Percentiles rank a stretch among this genome's conserved stretches.
Evolutionary conservation across 1,140 invertebrate species (phyloP).

Genomic region (Zaprionus vittiger): DNA sequence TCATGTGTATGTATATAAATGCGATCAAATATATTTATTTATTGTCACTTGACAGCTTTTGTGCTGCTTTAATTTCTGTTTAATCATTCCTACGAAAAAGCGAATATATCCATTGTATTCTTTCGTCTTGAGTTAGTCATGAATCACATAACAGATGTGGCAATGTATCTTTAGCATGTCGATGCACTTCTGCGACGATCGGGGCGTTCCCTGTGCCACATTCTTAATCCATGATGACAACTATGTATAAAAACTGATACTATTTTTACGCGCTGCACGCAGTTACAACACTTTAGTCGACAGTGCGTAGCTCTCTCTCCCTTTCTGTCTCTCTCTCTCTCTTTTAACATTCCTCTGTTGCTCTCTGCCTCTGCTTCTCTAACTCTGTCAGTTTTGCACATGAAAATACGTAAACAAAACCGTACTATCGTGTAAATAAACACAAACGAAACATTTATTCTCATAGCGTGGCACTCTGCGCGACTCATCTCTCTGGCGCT

Average conservation of each 20-base stretch:
- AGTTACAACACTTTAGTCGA: constrained; percentile 18
- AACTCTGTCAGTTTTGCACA: constrained; percentile 62
- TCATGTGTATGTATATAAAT: neutral
- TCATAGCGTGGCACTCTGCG: constrained; percentile 12
- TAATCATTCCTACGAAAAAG: neutral
- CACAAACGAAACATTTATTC: constrained; percentile 67
- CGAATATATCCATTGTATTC: neutral
- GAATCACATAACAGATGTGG: constrained; percentile 16
- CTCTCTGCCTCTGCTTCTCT: constrained; percentile 10
- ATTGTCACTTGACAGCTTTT: neutral
- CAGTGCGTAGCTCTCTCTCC: constrained; percentile 11
- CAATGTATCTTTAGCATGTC: constrained; percentile 32
- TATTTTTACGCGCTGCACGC: constrained; percentile 48
- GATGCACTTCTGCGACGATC: constrained; percentile 36
- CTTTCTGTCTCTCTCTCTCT: neutral
- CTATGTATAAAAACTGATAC: constrained; percentile 49
- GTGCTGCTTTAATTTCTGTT: neutral
- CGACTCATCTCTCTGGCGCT: constrained; percentile 14
- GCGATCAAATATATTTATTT: neutral
- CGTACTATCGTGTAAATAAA: constrained; percentile 72
- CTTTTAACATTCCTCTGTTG: no score
- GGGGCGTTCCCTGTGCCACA: constrained; percentile 56
- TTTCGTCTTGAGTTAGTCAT: neutral
- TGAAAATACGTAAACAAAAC: constrained; percentile 77
- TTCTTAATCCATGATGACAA: constrained; percentile 58